Evolutionary conservation across 2,113 vertebrate genomes (phyloP), one percentile per base, ranked within the genome.

Genomic region (Falco punctatus): DNA sequence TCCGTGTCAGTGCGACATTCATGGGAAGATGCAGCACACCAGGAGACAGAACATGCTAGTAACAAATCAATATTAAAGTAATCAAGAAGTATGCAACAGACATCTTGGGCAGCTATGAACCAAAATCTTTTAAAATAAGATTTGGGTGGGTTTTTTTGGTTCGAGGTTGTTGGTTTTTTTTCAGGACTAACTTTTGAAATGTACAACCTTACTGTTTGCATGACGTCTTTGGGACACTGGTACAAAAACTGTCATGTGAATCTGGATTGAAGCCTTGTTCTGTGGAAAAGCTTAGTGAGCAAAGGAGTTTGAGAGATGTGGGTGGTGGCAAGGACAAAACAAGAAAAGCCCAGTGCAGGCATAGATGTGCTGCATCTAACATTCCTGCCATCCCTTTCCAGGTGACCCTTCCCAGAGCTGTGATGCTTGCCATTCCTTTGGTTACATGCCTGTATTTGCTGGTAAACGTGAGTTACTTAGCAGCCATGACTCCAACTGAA

Each of bases 391-490:
- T 70, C 59, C 13, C 3, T 72, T 87, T 80, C 54, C 70, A 99
- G 99, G 98, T 98, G 80, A 99, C 99, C 95, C 98, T 99, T 61
- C 98, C 98, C 30, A 97, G 98, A 93, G 98, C 98, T 1, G 44
- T 99, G 85, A 93, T 99, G 92, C 99, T 99, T 58, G 98, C 99
- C 83, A 98, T 99, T 81, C 98, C 99, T 69, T 90, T 99, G 97
- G 99, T 99, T 94, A 99, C 99, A 0, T 91, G 98, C 92, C 97
- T 99, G 51, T 99, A 99, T 64, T 62, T 99, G 95, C 97, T 99
- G 96, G 99, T 99, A 54, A 99, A 99, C 1, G 67, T 99, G 88
- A 99, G 99, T 97, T 99, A 99, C 97, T 97, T 99, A 86, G 98
- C 98, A 9, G 98, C 98, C 54, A 98, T 99, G 98, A 98, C 97